Evolutionary conservation across 2,797 vertebrate species (phyloP).

Genomic region (Rhinella marina): DNA sequence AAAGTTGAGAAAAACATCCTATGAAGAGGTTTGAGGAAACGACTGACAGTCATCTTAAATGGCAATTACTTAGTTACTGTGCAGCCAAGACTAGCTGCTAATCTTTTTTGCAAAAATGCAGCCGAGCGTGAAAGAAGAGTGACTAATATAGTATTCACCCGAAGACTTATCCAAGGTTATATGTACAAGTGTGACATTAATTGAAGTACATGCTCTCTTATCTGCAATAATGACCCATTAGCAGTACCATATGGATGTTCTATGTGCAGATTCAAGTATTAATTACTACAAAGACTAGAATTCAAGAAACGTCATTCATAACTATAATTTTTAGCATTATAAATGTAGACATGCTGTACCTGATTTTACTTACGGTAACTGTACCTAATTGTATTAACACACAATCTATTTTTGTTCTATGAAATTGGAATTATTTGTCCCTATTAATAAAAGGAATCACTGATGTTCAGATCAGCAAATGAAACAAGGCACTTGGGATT

Average conservation of each 20-base stretch:
- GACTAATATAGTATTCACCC: not conserved
- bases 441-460: not conserved
- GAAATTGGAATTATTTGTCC: not conserved
- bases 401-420: not conserved
- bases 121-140: not conserved
- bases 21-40: not conserved
- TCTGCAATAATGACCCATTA: not conserved
- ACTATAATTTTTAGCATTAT: not conserved
- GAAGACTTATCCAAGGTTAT: conserved; percentile 1
- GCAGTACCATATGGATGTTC: not conserved
- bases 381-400: not conserved
- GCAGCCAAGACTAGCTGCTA: not conserved
- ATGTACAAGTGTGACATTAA: not conserved
- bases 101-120: not conserved
- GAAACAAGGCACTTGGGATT: not conserved
- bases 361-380: too few relatives aligned
- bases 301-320: not conserved
- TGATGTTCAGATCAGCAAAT: not conserved
- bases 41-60: not conserved
- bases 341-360: not conserved
- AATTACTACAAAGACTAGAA: not conserved
- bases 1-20: not conserved
- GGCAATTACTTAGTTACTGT: conserved; percentile 1
- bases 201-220: not conserved
- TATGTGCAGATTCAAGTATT: not conserved